These are phyloP conservation scores for Psittacula derbiana DNA, from an alignment of 2,797 vertebrate genomes.

Conservation along the genomic window DNA sequence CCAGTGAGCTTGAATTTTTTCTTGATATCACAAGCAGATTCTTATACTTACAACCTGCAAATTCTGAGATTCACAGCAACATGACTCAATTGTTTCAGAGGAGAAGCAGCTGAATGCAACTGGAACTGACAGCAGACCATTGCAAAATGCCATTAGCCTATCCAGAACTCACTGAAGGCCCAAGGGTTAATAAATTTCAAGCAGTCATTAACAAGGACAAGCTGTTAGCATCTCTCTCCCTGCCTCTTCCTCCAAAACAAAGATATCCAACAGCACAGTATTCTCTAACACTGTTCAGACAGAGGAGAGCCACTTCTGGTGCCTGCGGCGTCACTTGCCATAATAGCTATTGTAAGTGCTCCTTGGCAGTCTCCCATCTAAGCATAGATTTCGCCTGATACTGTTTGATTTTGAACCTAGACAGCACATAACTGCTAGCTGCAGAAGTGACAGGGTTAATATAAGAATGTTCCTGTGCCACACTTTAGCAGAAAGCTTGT, in stretches of 20 bases:
- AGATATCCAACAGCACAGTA: not conserved
- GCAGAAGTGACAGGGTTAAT: not conserved
- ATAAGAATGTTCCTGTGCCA: not conserved
- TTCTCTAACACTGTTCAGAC: not conserved
- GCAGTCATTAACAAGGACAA: not conserved
- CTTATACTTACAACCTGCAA: not conserved
- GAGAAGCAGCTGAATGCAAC: not conserved
- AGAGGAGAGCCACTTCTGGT: slow-evolving; percentile 17
- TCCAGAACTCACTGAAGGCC: not conserved
- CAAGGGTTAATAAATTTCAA: not conserved
- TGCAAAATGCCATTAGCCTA: not conserved
- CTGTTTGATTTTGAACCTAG: not conserved
- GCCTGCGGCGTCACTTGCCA: not conserved
- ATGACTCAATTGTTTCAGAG: not conserved
- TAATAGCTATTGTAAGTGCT: not conserved
- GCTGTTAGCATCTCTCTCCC: not conserved
- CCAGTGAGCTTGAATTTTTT: not conserved
- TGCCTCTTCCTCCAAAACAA: not conserved
- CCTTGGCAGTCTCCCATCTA: not conserved
- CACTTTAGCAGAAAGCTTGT: not conserved
- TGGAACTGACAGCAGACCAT: not conserved
- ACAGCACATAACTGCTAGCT: not conserved
- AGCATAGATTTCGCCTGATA: not conserved
- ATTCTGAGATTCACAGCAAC: not conserved
- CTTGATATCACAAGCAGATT: not conserved